Base-by-base conservation (phyloP, 2,113 vertebrate genomes). In the Gallinago media region DNA sequence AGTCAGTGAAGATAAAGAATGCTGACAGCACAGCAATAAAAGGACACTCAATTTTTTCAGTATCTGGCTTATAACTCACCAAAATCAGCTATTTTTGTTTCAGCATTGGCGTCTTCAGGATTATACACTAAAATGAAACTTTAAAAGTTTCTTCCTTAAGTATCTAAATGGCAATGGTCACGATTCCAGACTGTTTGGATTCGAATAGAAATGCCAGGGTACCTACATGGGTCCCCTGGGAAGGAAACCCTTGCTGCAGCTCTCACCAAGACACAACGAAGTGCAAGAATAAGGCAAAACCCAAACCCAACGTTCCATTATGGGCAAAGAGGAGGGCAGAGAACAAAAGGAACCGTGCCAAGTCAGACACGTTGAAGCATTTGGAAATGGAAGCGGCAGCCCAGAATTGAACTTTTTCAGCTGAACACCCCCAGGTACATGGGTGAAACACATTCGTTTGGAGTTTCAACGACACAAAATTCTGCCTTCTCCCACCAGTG, bases 401-500 rank as follows among this genome's bases (percentile, higher is more conserved):
- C 23, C n/a, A 89, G 27, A 63, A 56, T 18, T 11, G 27, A 82
- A 55, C 8, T 38, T 68, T 42, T 65, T 77, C 50, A 54, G 19
- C 36, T 19, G n/a, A 49, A 65, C 50, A 56, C 8, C 21, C 61
- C 49, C n/a, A 76, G 34, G 27, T 6, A 52, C 3, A 9, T 11
- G 22, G 15, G 36, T 56, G 75, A 21, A 67, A 47, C 6, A 58
- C 15, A 31, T 4, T 3, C 9, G 17, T 62, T 34, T 26, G 20
- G 10, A 50, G 22, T 44, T 72, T 61, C 65, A 55, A 7, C 36
- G 26, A 26, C 2, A 65, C 40, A n/a, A 46, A 70, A 56, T 84
- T 47, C 14, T n/a, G 3, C 3, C 12, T 4, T 29, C 40, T 79
- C 40, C 32, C 67, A 52, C 20, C 16, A 19, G 11, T 2, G 0